A percentile compares a stretch with the other conserved stretches of the same genome.
phyloP scores from a whole-genome alignment of 2,888 invertebrate species.

The Heliconius aoede region DNA sequence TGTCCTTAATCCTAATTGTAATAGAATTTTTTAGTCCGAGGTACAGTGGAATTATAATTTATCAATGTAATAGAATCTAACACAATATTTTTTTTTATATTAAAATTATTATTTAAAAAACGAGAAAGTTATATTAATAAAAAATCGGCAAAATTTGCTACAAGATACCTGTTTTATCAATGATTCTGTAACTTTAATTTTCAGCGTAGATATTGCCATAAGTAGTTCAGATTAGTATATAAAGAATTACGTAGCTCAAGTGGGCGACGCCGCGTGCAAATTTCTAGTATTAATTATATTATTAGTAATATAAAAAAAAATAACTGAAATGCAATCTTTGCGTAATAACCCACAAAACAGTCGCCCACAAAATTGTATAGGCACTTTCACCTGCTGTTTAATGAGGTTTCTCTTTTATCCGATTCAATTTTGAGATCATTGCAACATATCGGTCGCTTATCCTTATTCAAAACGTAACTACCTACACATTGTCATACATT shows the following conservation, averaged over 20 bases:
- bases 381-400: constrained; percentile 32
- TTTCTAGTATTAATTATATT: background rate
- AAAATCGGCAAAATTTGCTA: too few species aligned
- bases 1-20: background rate
- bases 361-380: constrained; percentile 21
- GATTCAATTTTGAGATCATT: constrained; percentile 24
- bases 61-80: too few species aligned
- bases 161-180: too few species aligned
- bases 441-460: background rate
- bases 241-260: too few species aligned
- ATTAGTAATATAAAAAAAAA: background rate
- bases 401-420: constrained; percentile 28
- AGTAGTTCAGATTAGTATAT: too few species aligned
- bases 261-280: too few species aligned
- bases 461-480: background rate
- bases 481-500: background rate
- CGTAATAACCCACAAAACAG: constrained; percentile 24
- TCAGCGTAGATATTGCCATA: too few species aligned
- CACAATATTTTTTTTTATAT: too few species aligned
- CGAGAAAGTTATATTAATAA: too few species aligned
- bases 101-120: too few species aligned
- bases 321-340: constrained; percentile 4
- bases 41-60: background rate
- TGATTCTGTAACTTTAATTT: too few species aligned
- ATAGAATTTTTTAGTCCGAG: background rate